phyloP scores from a whole-genome alignment of 2,888 invertebrate species.

The Heliconius cydno region DNA sequence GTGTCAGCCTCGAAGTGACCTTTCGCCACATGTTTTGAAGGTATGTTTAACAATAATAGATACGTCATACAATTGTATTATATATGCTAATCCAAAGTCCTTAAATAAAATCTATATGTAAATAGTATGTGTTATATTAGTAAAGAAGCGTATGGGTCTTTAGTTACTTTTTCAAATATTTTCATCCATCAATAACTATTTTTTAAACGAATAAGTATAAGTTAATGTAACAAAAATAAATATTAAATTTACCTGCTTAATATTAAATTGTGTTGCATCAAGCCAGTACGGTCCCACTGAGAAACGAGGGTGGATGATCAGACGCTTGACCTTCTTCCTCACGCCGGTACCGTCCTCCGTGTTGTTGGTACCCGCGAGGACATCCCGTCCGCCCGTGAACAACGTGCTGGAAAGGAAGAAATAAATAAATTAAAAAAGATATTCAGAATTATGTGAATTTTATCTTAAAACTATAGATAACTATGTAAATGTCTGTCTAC shows the following conservation, averaged over 20 bases:
- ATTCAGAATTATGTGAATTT: neutral
- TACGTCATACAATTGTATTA: conserved; percentile 22
- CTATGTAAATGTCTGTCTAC: too few species aligned
- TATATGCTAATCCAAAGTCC: neutral
- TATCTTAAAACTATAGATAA: neutral
- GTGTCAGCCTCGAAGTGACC: conserved; percentile 22
- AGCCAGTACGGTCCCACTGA: conserved; percentile 78
- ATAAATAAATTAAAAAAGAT: neutral
- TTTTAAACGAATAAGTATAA: neutral
- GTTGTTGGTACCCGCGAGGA: conserved; percentile 70
- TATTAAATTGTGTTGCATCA: conserved; percentile 53
- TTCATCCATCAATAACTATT: too few species aligned
- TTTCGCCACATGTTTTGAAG: conserved; percentile 31
- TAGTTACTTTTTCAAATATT: neutral
- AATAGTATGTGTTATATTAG: neutral
- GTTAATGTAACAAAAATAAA: too few species aligned
- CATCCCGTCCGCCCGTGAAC: conserved; percentile 47
- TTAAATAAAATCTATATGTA: conserved; percentile 4
- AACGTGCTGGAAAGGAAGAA: conserved; percentile 43
- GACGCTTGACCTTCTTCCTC: conserved; percentile 61
- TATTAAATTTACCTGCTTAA: conserved; percentile 51
- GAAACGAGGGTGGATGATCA: conserved; percentile 72
- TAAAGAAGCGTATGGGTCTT: neutral
- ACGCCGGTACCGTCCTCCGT: conserved; percentile 62
- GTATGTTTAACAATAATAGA: conserved; percentile 20